Evolutionary conservation across 2,797 vertebrate species (phyloP).

Genomic region (Prunella strophiata): DNA sequence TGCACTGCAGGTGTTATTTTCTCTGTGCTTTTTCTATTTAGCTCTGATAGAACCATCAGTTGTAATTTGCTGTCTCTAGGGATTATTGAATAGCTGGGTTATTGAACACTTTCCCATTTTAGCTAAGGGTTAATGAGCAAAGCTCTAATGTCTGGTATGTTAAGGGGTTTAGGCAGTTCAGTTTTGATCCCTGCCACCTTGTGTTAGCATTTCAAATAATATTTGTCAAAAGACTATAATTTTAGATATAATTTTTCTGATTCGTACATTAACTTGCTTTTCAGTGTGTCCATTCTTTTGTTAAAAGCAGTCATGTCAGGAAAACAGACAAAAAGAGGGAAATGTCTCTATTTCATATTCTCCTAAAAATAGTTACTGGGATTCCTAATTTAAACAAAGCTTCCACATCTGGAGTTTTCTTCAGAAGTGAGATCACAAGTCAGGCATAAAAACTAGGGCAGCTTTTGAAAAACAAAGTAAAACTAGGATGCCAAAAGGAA

Average conservation of each 20-base stretch:
- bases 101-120: constrained; percentile 12
- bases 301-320: background rate
- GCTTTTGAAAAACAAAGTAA: background rate
- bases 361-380: background rate
- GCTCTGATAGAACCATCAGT: constrained; percentile 51
- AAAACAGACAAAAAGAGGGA: background rate
- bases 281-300: background rate
- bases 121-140: constrained; percentile 37
- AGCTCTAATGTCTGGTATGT: background rate
- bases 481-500: background rate
- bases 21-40: constrained; percentile 51
- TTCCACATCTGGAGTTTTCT: background rate
- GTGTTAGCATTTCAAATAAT: constrained; percentile 6
- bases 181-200: constrained; percentile 32
- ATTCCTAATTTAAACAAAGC: background rate
- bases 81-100: constrained; percentile 53
- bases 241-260: background rate
- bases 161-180: constrained; percentile 7
- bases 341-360: background rate
- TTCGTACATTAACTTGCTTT: background rate
- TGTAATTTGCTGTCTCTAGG: constrained; percentile 46
- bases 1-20: constrained; percentile 48
- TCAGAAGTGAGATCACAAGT: background rate
- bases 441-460: background rate
- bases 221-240: constrained; percentile 5